Evolutionary conservation across 2,113 vertebrate genomes (phyloP).

Genomic region (Phylloscopus trochiloides): DNA sequence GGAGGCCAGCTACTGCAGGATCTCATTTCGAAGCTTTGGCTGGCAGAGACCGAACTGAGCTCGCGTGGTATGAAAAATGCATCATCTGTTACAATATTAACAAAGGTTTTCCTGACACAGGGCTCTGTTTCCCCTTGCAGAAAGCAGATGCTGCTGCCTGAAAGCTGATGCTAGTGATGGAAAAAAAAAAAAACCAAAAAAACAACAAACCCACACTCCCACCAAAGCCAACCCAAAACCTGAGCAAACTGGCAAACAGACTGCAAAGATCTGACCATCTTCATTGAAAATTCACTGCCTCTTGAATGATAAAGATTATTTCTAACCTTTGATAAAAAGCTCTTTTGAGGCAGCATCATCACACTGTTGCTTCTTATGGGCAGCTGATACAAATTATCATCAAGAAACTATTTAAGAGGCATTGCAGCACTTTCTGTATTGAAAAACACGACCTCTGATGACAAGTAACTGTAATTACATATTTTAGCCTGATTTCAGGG

Average conservation of each 20-base stretch:
- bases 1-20: neutral
- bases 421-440: neutral
- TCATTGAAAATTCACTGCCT: neutral
- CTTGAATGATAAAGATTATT: neutral
- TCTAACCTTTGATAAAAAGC: slow-evolving; percentile 7
- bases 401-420: slow-evolving; percentile 14
- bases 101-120: neutral
- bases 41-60: neutral
- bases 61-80: neutral
- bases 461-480: slow-evolving; percentile 33
- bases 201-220: no score
- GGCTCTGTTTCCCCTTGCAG: neutral
- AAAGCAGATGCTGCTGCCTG: neutral
- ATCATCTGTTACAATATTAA: neutral
- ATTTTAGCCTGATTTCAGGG: slow-evolving; percentile 11
- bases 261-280: neutral
- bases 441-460: slow-evolving; percentile 35
- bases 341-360: neutral
- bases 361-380: neutral
- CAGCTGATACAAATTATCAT: slow-evolving; percentile 25
- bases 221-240: neutral
- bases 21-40: neutral
- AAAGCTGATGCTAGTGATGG: neutral
- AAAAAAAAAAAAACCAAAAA: neutral
- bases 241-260: neutral